Base-by-base conservation (phyloP, 2,797 vertebrate species). In the Epinephelus malabaricus region DNA sequence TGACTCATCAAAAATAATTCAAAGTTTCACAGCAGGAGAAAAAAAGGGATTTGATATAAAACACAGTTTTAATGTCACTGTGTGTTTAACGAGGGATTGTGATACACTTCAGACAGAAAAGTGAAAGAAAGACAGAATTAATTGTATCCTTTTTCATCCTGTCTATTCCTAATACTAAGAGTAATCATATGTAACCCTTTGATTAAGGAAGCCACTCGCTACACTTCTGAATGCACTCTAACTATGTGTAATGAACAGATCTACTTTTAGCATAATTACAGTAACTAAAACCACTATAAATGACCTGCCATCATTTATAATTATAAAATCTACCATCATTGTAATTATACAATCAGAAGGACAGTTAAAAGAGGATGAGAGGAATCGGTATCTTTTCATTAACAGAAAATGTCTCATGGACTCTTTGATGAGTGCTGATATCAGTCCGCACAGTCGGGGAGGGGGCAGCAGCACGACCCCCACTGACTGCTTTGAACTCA, bases 271-370 rank as follows among this genome's bases (percentile, higher is more conserved):
- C 63, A 69, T 86, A 81, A 92, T 91, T 90, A 89, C 64, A 89
- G 83, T 76, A 89, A 89, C 78, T 86, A 81, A 91, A 89, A 89
- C 66, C 85, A 84, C 79, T 68, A 64, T 69, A 83, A 92, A 88
- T 85, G 86, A 88, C 88, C 92, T 84, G 86, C 86, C 74, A 86
- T 90, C 79, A 79, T 81, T 89, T 76, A 71, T 86, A 89, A 94
- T 90, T 86, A 92, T 73, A 66, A 82, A 74, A 77, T 89, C 83
- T 60, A 69, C 77, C 77, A 87, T 78, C 56, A 61, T 60, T 62
- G 60, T 86, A 85, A 93, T 94, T 92, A 90, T 86, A 81, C 78
- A 90, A 90, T 93, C 90, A 90, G 76, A 85, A 62, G 85, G 80
- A 63, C 67, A 71, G 84, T 90, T 88, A 79, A 79, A 85, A 81